Conservation (phyloP, 2,113 vertebrate genomes). For the Hylia prasina region DNA sequence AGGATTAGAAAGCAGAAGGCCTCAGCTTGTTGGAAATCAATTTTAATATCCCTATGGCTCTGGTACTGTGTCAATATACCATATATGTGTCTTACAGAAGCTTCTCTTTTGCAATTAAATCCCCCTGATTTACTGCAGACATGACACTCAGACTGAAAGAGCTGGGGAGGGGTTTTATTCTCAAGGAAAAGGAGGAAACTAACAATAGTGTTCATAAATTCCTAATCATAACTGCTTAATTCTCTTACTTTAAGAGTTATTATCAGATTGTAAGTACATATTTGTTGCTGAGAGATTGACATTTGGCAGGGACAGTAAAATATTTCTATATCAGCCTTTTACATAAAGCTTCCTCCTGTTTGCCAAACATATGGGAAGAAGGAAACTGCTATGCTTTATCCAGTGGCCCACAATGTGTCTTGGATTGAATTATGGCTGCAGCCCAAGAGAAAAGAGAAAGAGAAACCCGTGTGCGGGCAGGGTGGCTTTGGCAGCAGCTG, state of each 20-base stretch:
- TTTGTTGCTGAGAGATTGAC: neutral
- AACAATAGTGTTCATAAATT: neutral
- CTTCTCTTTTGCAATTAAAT: constrained; percentile 15
- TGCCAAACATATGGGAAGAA: neutral
- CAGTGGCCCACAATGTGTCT: neutral
- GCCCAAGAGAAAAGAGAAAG: neutral
- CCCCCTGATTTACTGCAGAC: neutral
- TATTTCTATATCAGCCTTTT: neutral
- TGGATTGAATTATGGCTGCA: neutral
- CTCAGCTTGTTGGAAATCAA: constrained; percentile 39
- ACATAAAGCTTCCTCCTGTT: neutral
- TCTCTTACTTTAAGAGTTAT: neutral
- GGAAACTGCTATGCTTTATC: neutral
- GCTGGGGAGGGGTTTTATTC: neutral
- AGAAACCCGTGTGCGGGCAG: fast-evolving
- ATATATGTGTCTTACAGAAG: neutral
- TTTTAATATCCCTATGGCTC: constrained; percentile 43
- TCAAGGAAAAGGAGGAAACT: neutral
- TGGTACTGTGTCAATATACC: neutral
- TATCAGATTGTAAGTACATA: neutral
- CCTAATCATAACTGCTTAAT: neutral
- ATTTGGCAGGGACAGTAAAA: neutral
- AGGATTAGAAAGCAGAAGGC: constrained; percentile 1
- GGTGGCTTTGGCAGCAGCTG: neutral
- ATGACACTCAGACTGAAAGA: neutral